Evolutionary conservation across 1,140 invertebrate species (phyloP), one percentile per base, ranked within the genome.

Genomic region (Laupala kohalensis): DNA sequence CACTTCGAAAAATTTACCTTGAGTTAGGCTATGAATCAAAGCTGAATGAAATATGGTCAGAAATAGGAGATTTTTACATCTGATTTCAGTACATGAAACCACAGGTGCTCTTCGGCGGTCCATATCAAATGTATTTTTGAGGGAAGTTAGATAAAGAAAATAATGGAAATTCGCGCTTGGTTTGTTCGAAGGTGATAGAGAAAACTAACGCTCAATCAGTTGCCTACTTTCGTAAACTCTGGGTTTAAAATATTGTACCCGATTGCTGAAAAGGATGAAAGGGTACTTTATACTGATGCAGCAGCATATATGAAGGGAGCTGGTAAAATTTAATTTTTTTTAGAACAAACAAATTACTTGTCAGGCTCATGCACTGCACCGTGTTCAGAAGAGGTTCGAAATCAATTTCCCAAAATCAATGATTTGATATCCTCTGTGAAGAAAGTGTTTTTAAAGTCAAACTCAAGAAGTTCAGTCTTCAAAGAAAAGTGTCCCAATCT

Each of bases 361-460:
- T 65, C 64, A 19, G 1, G n/a, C 23, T 2, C 64, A 25, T 3
- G 64, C 4, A 65, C 2, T 65, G 13, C 64, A 65, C 64, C 64
- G 64, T 19, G 64, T 65, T 19, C n/a, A n/a, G n/a, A 65, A 23
- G n/a, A 65, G n/a, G 24, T 23, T 37, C 30, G 64, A 64, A 67
- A 67, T 15, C 25, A 75, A 25, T 77, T 70, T 73, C 53, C 73
- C 13, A 66, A 74, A 25, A 74, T 78, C 4, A 73, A 78, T 72
- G 62, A 71, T 28, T 69, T 79, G 12, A 73, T 79, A 62, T 71
- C 69, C 19, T 70, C 30, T 30, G 68, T 75, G 4, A 79, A 79
- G 72, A 74, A 74, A 69, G 74, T 78, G 15, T 78, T 78, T 73
- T 70, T 74, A 25, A 78, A 79, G 73, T 74, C 76, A 37, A 74